Base-by-base conservation (phyloP, 2,113 vertebrate genomes). In the Eulemur macaco region DNA sequence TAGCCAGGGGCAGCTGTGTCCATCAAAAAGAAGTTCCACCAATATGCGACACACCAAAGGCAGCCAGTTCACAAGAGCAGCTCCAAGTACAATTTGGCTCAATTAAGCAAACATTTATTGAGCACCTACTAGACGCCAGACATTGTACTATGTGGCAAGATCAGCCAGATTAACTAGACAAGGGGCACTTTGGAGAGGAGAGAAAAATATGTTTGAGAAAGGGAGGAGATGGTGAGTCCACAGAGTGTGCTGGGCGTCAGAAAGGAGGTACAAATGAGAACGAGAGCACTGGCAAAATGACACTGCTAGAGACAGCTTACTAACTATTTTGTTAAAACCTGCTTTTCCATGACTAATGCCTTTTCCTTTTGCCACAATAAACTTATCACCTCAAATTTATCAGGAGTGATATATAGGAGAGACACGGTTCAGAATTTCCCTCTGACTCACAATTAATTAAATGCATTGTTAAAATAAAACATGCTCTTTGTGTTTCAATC, bases 371-470 rank as follows among this genome's bases (percentile, higher is more conserved):
- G 80, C 97, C 94, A 56, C 27, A 81, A 60, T 97, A 96, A 52
- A 96, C 23, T 95, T 93, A 97, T 69, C 45, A 89, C 78, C 95
- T 95, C 93, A 83, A 93, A 98, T 97, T 97, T 37, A 97, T 97
- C 96, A 45, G 9, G 94, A 97, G 78, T 96, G 96, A 96, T 89
- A 47, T 6, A 84, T 15, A 82, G 47, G 80, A 91, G 42, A 97
- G 63, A 97, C 88, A 89, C 31, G 42, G 11, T 97, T 98, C 77
- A 97, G 54, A 73, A 82, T 96, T 95, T 73, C 18, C 77, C 37
- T 86, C 86, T 97, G 94, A 98, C 95, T 97, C 90, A 96, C 86
- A 97, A 96, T 94, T 97, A 98, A 96, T 96, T 97, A 97, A 97
- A 97, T 42, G 25, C 88, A 64, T 68, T 52, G 64, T 96, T 97